These are phyloP conservation scores for Cirrhinus mrigala DNA, from an alignment of 2,797 vertebrate species.

Conservation along the genomic window DNA sequence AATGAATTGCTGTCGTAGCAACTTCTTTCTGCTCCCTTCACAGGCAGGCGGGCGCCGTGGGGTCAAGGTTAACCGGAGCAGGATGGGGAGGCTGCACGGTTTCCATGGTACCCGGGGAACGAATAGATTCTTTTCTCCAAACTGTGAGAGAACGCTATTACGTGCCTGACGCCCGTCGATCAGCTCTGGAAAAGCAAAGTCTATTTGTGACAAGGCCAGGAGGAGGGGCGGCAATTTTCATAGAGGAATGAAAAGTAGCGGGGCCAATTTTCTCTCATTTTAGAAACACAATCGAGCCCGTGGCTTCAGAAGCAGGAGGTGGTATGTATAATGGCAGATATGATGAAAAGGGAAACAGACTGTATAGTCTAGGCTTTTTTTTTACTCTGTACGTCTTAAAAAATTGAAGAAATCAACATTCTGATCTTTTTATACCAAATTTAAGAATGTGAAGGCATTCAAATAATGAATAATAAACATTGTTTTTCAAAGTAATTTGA, in stretches of 20 bases:
- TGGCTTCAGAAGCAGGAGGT: background rate
- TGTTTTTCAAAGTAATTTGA: background rate
- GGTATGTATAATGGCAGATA: background rate
- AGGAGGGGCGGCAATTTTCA: constrained; percentile 87
- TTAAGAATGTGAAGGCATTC: background rate
- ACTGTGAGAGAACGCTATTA: constrained; percentile 87
- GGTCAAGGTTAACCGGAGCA: constrained; percentile 94
- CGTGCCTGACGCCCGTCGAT: constrained; percentile 73
- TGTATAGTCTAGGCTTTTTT: constrained; percentile 10
- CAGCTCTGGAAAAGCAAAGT: constrained; percentile 78
- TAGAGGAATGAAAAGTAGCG: constrained; percentile 71
- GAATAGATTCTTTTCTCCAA: constrained; percentile 83
- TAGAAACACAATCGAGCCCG: background rate
- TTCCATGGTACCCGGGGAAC: constrained; percentile 90
- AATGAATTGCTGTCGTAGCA: constrained; percentile 16
- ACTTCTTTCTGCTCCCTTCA: constrained; percentile 60
- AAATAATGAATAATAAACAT: background rate
- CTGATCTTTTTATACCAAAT: background rate
- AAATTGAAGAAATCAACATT: background rate
- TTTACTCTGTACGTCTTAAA: background rate
- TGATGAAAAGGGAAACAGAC: constrained; percentile 14
- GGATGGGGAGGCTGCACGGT: constrained; percentile 98
- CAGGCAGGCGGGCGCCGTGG: constrained; percentile 90
- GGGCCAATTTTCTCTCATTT: background rate
- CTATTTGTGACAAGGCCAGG: constrained; percentile 93